Evolutionary conservation across 2,113 vertebrate species (phyloP), one percentile per base, ranked within the genome.

Genomic region (Anolis sagrei): DNA sequence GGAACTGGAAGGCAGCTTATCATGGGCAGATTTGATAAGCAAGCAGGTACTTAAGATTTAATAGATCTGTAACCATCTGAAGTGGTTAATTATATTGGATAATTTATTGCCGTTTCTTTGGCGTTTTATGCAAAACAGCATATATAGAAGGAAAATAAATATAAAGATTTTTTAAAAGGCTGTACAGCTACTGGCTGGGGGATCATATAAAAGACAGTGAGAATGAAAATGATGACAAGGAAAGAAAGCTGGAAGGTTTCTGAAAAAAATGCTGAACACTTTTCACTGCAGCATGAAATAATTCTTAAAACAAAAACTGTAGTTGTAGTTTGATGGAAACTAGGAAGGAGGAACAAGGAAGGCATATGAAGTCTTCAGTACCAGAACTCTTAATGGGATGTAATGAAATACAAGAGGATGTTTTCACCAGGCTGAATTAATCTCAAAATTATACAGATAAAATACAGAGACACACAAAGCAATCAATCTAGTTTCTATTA

Each of bases 51-150:
- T 90, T 93, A 87, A 62, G 29, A 84, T 83, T 87, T 90, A 84
- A 90, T 18, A 39, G 86, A 85, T 87, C 85, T 82, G 1, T 16
- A n/a, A 70, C 84, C 91, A 94, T 92, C 88, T 92, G 92, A 75
- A 92, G 77, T 92, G 92, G 93, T 92, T 92, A 93, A 92, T 79
- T 84, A 90, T 88, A 76, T 90, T 85, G 83, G 78, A 89, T 84
- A 87, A 90, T n/a, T 36, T 90, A 83, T 79, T 61, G 83, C 68
- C 44, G 73, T 36, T 66, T 84, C 76, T 61, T 73, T 90, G 89
- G 66, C 49, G 51, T 81, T 88, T 79, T 83, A 93, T 49, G 86
- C 85, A 61, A 81, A 90, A 75, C 23, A 87, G 10, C 44, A 70
- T 84, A 78, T 27, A 51, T 76, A 75, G 70, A 87, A 85, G 0